Base-by-base conservation (phyloP, 92 coral and sea anemone genomes). In the Phenganax subtilis region DNA sequence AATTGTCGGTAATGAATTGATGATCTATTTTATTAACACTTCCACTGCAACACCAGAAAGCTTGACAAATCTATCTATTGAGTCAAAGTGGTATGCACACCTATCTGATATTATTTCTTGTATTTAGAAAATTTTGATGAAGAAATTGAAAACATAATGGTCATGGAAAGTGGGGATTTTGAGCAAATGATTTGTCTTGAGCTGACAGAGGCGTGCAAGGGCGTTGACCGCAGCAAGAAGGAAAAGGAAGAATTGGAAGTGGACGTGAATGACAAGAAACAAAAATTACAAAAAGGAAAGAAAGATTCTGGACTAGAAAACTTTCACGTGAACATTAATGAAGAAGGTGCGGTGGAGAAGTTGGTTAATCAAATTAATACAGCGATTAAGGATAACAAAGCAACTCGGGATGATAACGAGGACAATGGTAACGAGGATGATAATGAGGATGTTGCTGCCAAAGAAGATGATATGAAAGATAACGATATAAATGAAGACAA, bases 171-270 rank as follows among this genome's bases (percentile, higher is more conserved):
- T 10, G 51, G 28, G 60, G 91, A 90, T 65, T 80, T 89, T 57
- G 99, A 96, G 71, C 81, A 92, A 30, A 85, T 85, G 66, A 88
- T 96, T n/a, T 96, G 99, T 76, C 89, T 90, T 66, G 90, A 90
- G 78, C 80, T 96, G 54, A 86, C 96, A 6, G 86, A 89, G 72
- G 99, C 99, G 6, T 96, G 99, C 62, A 91, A 92, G 80, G 99
- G 99, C 16, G 99, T 96, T 1, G 99, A 96, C 60, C 88, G 99
- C n/a, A 85, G 88, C 14, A 85, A 90, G 85, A 96, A 92, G 63
- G 93, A 89, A 29, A 96, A 96, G 81, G 99, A 96, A 69, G 89
- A 91, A 16, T 55, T 96, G 74, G 91, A 96, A 31, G 92, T 90
- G 57, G 84, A 90, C 71, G 72, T 92, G 66, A 96, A 96, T 55